A percentile compares a stretch with the other conserved stretches of the same genome.
Evolutionary conservation across 2,113 vertebrate species (phyloP).

Genomic region (Trogon melanurus): DNA sequence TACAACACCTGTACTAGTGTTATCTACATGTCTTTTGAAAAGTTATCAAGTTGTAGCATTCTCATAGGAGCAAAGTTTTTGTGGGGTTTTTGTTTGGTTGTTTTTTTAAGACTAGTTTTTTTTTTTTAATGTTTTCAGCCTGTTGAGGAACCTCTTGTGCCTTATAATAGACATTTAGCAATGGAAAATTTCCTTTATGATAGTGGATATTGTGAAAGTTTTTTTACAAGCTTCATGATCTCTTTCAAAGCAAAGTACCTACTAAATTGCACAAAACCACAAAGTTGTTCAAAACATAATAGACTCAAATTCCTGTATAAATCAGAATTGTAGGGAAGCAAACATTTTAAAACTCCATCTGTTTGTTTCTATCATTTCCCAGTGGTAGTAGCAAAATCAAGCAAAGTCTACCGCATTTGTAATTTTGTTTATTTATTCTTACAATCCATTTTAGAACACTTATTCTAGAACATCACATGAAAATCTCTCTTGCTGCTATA

Average conservation of each 20-base stretch:
- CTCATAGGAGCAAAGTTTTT: neutral
- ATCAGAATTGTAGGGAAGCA: neutral
- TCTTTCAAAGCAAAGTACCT: neutral
- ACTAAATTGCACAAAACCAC: neutral
- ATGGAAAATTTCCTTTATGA: neutral
- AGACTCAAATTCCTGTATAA: neutral
- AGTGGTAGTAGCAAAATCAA: neutral
- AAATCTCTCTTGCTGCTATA: neutral
- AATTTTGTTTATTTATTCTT: neutral
- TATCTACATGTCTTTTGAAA: neutral
- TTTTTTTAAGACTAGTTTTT: neutral
- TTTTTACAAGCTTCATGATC: neutral
- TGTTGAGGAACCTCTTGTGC: neutral
- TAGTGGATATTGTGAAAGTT: neutral
- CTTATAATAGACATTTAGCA: neutral
- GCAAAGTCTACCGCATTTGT: neutral
- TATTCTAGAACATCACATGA: neutral
- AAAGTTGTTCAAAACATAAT: neutral
- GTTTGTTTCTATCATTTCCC: neutral
- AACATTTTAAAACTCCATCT: neutral
- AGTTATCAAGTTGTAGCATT: neutral
- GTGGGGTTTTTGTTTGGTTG: neutral
- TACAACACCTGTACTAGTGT: neutral
- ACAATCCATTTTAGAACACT: neutral
- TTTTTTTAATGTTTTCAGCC: neutral